Percentiles rank a stretch among this genome's conserved stretches.
phyloP scores from a whole-genome alignment of 2,888 invertebrate genomes.

The Meta bourneti region DNA sequence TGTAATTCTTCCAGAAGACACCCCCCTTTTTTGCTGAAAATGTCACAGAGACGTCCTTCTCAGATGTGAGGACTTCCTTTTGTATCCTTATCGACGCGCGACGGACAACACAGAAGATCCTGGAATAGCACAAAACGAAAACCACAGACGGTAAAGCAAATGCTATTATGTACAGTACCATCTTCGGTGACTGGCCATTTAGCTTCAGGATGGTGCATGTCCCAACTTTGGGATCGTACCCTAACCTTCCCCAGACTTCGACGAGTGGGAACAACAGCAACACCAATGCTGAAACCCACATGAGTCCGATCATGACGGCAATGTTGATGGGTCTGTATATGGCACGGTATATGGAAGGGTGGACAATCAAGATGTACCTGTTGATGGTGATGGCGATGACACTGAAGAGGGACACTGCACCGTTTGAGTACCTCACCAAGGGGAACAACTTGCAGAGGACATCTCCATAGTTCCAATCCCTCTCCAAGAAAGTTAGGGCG shows the following conservation, averaged over 20 bases:
- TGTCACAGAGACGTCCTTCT: not conserved
- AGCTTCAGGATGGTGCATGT: conserved; percentile 92
- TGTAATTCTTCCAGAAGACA: conserved; percentile 22
- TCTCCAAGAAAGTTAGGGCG: conserved; percentile 88
- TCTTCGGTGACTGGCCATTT: conserved; percentile 87
- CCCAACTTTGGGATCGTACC: conserved; percentile 89
- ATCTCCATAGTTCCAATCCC: conserved; percentile 90
- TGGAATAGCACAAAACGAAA: conserved; percentile 89
- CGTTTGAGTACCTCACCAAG: conserved; percentile 93
- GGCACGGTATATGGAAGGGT: conserved; percentile 43
- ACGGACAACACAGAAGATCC: conserved; percentile 84
- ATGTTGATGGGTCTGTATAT: conserved; percentile 87
- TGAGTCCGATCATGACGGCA: conserved; percentile 88
- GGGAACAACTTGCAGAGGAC: conserved; percentile 91
- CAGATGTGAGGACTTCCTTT: not conserved
- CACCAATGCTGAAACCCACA: conserved; percentile 89
- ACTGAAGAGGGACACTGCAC: conserved; percentile 91
- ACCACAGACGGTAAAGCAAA: conserved; percentile 91
- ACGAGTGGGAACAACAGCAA: conserved; percentile 88
- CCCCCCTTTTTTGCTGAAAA: conserved; percentile 29
- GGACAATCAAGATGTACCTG: conserved; percentile 84
- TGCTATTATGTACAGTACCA: conserved; percentile 89
- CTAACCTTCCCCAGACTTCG: conserved; percentile 91
- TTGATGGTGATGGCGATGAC: conserved; percentile 95
- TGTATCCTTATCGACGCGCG: not conserved